These are phyloP conservation scores for Rhyacophila brunnea DNA, from an alignment of 1,140 invertebrate genomes.

Conservation along the genomic window DNA sequence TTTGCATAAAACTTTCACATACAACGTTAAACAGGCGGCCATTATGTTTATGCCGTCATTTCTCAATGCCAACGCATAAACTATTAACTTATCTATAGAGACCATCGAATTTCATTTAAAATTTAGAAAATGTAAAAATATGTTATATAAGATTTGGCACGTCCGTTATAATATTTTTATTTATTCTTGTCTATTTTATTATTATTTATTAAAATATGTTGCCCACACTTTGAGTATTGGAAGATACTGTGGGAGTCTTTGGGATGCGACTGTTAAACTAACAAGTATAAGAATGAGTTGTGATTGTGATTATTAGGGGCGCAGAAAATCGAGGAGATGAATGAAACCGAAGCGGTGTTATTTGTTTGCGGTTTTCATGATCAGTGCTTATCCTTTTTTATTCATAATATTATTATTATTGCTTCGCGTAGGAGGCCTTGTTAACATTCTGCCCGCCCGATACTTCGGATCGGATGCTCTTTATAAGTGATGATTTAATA, in stretches of 20 bases:
- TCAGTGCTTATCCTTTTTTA: constrained; percentile 21
- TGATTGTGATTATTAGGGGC: constrained; percentile 29
- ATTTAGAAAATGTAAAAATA: too few relatives aligned
- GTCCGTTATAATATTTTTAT: too few relatives aligned
- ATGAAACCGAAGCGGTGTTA: constrained; percentile 24
- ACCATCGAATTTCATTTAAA: too few relatives aligned
- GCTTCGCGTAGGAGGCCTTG: constrained; percentile 1
- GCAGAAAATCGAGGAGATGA: constrained; percentile 22
- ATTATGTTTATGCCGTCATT: too few relatives aligned
- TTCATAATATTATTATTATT: constrained; percentile 1
- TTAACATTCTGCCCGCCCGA: background rate
- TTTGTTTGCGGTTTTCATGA: constrained; percentile 32
- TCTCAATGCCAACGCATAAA: too few relatives aligned
- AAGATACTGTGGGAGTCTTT: background rate
- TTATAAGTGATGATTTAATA: background rate
- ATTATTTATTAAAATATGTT: too few relatives aligned
- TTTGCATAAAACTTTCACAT: too few relatives aligned
- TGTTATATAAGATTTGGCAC: too few relatives aligned
- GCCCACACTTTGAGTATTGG: constrained; percentile 2
- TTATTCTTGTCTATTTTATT: too few relatives aligned
- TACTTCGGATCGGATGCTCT: background rate
- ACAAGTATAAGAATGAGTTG: constrained; percentile 34
- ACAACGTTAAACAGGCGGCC: too few relatives aligned
- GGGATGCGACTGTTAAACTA: constrained; percentile 28
- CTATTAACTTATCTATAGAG: too few relatives aligned